A percentile compares a stretch with the other conserved stretches of the same genome.
Conservation (phyloP, 2,113 vertebrate species). For the Bucco capensis region DNA sequence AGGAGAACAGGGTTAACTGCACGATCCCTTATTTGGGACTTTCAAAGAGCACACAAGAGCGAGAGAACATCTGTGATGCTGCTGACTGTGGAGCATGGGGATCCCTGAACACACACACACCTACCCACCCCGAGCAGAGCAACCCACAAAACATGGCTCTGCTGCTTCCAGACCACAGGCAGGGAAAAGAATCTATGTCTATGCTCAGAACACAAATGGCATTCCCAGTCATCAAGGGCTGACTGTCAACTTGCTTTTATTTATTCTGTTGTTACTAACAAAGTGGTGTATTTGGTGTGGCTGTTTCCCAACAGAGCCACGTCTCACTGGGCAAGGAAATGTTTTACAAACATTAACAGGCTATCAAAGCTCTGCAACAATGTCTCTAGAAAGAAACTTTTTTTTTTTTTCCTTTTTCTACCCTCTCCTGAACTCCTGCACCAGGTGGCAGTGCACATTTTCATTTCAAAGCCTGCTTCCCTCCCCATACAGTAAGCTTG, state of each 20-base stretch:
- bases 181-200: neutral
- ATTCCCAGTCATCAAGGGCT: neutral
- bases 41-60: rapidly evolving
- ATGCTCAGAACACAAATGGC: neutral
- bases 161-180: neutral
- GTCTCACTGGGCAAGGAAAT: neutral
- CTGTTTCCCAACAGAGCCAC: neutral
- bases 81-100: neutral
- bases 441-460: no score
- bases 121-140: neutral
- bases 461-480: no score
- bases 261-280: neutral
- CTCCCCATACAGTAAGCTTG: no score
- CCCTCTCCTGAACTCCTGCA: no score
- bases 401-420: neutral
- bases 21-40: neutral
- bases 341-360: neutral
- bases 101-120: neutral
- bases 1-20: neutral
- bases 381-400: neutral
- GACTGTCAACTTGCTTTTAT: neutral
- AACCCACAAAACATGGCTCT: neutral
- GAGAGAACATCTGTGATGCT: neutral
- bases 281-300: neutral
- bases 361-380: neutral